Evolutionary conservation across 2,888 invertebrate genomes (phyloP).

Genomic region (Ellobium chinense): DNA sequence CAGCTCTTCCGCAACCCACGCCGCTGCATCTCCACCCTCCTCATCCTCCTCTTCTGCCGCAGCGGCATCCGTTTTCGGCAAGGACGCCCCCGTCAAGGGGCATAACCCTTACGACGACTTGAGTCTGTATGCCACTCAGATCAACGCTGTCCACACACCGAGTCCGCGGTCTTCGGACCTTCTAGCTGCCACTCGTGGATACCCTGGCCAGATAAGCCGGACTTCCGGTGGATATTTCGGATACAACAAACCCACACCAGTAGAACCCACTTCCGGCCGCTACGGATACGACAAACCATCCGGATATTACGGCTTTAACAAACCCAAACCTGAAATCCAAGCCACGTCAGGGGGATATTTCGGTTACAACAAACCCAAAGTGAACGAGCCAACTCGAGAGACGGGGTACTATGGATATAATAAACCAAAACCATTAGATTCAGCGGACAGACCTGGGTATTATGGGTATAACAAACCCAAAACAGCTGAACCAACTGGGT

Average conservation of each 20-base stretch:
- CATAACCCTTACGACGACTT: slow-evolving; percentile 43
- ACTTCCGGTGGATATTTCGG: slow-evolving; percentile 20
- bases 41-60: too few relatives aligned
- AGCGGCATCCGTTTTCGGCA: not conserved
- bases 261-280: not conserved
- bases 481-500: not conserved
- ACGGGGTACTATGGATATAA: not conserved
- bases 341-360: not conserved
- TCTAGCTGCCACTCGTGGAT: not conserved
- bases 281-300: slow-evolving; percentile 22
- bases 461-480: not conserved
- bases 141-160: slow-evolving; percentile 23
- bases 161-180: not conserved
- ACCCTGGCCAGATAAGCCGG: not conserved
- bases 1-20: not conserved
- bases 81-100: not conserved
- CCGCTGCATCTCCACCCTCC: not conserved
- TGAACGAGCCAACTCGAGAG: not conserved
- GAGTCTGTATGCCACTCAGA: slow-evolving; percentile 36
- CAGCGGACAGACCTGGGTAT: not conserved
- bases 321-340: not conserved
- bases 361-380: slow-evolving; percentile 12
- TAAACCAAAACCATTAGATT: not conserved
- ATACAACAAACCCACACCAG: slow-evolving; percentile 8
- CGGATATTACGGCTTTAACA: slow-evolving; percentile 26